phyloP scores from a whole-genome alignment of 1,140 invertebrate genomes.

The Drosophila baimaii region DNA sequence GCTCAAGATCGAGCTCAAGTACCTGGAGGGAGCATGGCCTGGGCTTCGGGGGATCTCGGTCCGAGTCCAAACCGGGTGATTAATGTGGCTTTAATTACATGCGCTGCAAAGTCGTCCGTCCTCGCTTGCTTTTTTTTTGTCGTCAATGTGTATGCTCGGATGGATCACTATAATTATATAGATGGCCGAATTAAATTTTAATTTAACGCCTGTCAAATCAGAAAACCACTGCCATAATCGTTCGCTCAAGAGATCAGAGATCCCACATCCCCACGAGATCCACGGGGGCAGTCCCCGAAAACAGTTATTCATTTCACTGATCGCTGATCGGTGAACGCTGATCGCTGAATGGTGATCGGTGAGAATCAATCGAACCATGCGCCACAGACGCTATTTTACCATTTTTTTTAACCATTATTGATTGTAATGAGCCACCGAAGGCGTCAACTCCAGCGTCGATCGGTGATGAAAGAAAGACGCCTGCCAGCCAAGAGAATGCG shows the following conservation, averaged over 20 bases:
- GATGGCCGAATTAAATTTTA: conserved; percentile 83
- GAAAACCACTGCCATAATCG: conserved; percentile 82
- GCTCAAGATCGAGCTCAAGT: conserved; percentile 44
- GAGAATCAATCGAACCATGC: conserved; percentile 73
- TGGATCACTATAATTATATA: conserved; percentile 83
- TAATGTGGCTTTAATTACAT: conserved; percentile 83
- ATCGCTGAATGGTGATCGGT: conserved; percentile 31
- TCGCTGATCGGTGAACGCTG: conserved; percentile 13
- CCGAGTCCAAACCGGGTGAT: conserved; percentile 54
- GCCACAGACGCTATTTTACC: conserved; percentile 56
- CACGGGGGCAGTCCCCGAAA: conserved; percentile 38
- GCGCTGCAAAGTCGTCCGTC: conserved; percentile 69
- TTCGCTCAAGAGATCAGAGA: conserved; percentile 63
- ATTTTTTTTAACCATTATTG: conserved; percentile 58
- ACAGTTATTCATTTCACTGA: conserved; percentile 66
- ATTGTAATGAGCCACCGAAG: conserved; percentile 83
- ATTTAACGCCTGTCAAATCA: conserved; percentile 83
- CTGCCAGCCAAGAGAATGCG: conserved; percentile 30
- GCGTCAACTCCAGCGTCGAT: conserved; percentile 70
- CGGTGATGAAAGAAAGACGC: conserved; percentile 48
- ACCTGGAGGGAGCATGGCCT: conserved; percentile 39
- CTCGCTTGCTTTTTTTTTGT: conserved; percentile 62
- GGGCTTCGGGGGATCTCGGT: conserved; percentile 10
- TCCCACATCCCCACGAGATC: conserved; percentile 15
- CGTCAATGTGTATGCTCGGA: conserved; percentile 80